Evolutionary conservation across 1,140 invertebrate species (phyloP).

Genomic region (Psilanteris sp.): DNA sequence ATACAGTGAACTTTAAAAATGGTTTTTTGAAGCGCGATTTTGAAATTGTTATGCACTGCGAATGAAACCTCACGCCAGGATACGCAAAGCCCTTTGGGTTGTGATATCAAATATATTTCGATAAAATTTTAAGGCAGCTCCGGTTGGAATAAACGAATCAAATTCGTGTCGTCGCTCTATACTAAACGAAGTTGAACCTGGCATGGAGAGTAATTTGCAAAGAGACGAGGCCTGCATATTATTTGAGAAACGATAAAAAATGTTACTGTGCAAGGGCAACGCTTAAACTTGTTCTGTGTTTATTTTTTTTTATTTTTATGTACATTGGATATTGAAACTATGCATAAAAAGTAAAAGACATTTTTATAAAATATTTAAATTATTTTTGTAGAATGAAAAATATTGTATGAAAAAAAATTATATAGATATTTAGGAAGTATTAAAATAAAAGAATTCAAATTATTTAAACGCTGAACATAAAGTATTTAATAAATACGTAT

Average conservation of each 20-base stretch:
- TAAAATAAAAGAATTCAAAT: no score
- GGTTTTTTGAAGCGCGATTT: slow-evolving; percentile 16
- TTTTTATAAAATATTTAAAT: no score
- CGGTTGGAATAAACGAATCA: slow-evolving; percentile 23
- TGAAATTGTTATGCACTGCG: slow-evolving; percentile 9
- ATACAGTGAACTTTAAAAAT: slow-evolving; percentile 17
- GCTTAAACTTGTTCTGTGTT: no score
- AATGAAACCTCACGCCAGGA: slow-evolving; percentile 17
- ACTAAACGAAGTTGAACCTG: slow-evolving; percentile 8
- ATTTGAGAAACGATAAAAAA: slow-evolving; percentile 12
- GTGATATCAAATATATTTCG: slow-evolving; percentile 23
- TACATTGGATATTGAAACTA: no score
- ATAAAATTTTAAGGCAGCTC: slow-evolving; percentile 34
- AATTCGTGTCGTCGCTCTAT: slow-evolving; percentile 2
- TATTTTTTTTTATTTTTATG: no score
- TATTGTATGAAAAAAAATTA: no score
- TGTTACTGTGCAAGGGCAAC: no score
- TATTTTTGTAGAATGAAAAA: no score
- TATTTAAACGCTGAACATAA: no score
- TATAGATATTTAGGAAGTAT: no score
- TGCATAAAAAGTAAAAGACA: no score
- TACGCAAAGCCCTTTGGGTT: slow-evolving; percentile 31
- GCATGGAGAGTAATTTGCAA: slow-evolving; percentile 13
- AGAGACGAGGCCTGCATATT: slow-evolving; percentile 31
- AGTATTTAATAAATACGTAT: no score